Evolutionary conservation across 2,797 vertebrate species (phyloP), one percentile per base, ranked within the genome.

Genomic region (Masticophis lateralis): DNA sequence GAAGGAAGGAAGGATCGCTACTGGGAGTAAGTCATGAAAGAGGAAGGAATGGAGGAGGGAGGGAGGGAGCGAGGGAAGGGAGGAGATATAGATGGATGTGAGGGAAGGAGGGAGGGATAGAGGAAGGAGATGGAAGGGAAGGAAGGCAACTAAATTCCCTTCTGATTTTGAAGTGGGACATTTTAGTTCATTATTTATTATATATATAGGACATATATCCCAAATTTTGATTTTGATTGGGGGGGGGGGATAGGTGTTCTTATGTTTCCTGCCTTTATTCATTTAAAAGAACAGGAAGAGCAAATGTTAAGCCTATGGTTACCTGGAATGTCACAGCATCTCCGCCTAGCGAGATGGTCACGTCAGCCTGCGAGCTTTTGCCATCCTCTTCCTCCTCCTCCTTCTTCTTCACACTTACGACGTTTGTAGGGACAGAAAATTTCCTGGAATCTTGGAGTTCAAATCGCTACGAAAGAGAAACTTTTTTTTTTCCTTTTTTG

Each of bases 311-410:
- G 1, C 6, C 66, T 56, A 20, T 18, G 91, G 56, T 96, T 97
- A 99, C 99, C 99, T 99, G 98, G 97, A 99, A 97, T n/a, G 97
- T 98, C 92, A 98, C 90, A 92, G 98, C 98, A 95, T 98, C 98
- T 88, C 98, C 97, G 47, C 97, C 97, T 10, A 98, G 95, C 47
- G 92, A 97, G 87, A 99, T 32, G n/a, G 98, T 98, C 93, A 99
- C 98, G 0, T 97, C 97, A 86, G 98, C 99, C 7, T 95, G 96
- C 69, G 97, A 96, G n/a, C 74, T 53, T 28, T 95, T 96, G 16
- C 2, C 53, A 53, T 55, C 55, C 55, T 18, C 16, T 5, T 57
- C 5, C 57, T 57, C 25, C 9, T 69, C 28, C 2, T 96, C 97
- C 27, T 1, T 90, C 0, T 92, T 94, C 92, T 98, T 97, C 91